A percentile compares a stretch with the other conserved stretches of the same genome.
These are phyloP conservation scores for Oscheius sp. DNA, from an alignment of 2,888 invertebrate species.

Conservation along the genomic window DNA sequence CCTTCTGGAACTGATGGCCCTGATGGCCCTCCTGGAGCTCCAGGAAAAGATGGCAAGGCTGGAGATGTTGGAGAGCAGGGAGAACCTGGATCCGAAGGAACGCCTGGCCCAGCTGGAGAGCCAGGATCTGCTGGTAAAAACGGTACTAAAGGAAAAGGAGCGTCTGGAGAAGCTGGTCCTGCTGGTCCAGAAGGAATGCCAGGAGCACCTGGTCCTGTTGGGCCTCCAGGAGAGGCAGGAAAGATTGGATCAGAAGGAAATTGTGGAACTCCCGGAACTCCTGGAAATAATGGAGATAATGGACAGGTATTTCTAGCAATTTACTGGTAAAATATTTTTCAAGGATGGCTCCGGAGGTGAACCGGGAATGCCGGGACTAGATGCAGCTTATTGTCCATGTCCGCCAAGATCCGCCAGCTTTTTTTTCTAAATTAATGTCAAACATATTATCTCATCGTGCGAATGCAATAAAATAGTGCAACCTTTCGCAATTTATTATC, in stretches of 20 bases:
- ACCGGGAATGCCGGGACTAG: neutral
- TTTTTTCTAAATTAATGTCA: too few species aligned
- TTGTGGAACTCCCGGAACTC: conserved; percentile 38
- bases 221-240: conserved; percentile 37
- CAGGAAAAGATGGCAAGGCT: neutral
- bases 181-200: conserved; percentile 38
- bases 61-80: neutral
- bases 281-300: conserved; percentile 19
- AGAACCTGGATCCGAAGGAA: neutral
- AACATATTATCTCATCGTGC: too few species aligned
- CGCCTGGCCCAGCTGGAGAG: neutral
- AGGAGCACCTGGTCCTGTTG: conserved; percentile 37
- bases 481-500: too few species aligned
- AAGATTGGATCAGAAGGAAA: too few species aligned
- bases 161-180: conserved; percentile 37
- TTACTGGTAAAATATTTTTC: neutral
- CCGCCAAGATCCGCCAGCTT: neutral
- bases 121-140: conserved; percentile 33
- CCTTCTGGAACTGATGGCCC: conserved; percentile 33
- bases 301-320: neutral
- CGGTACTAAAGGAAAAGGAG: conserved; percentile 38
- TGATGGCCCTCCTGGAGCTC: conserved; percentile 23
- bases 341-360: neutral
- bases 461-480: too few species aligned
- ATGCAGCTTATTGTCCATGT: neutral